These are phyloP conservation scores for Tachina grossa DNA, from an alignment of 2,888 invertebrate species.

Conservation along the genomic window DNA sequence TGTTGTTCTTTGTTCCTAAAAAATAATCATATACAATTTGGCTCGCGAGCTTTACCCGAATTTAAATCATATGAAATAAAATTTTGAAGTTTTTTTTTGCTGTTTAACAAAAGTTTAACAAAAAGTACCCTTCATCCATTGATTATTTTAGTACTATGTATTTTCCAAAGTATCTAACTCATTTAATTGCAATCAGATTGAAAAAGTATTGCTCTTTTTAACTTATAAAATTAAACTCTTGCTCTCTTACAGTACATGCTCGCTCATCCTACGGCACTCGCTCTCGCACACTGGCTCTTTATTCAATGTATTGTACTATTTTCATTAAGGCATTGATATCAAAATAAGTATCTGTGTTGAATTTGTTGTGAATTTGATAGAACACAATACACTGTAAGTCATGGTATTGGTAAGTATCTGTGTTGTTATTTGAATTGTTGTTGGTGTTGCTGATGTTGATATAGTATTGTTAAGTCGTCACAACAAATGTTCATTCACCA, in stretches of 20 bases:
- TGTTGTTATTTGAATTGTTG: slow-evolving; percentile 60
- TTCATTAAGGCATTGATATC: slow-evolving; percentile 25
- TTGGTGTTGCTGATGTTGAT: slow-evolving; percentile 53
- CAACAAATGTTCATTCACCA: slow-evolving; percentile 70
- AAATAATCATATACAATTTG: no score
- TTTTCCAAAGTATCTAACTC: background rate
- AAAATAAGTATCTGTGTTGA: slow-evolving; percentile 49
- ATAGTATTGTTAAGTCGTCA: slow-evolving; percentile 66
- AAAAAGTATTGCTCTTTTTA: slow-evolving; percentile 4
- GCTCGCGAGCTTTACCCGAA: no score
- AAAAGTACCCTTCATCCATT: slow-evolving; percentile 5
- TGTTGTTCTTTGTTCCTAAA: no score
- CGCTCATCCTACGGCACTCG: background rate
- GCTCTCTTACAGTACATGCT: slow-evolving; percentile 21
- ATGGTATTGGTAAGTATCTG: slow-evolving; percentile 54
- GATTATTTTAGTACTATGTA: background rate
- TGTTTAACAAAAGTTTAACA: background rate
- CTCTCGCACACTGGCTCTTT: slow-evolving; percentile 13
- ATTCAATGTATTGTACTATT: background rate
- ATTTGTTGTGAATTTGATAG: slow-evolving; percentile 27
- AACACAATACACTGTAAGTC: slow-evolving; percentile 12
- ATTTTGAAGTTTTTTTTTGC: no score
- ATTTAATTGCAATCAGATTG: background rate
- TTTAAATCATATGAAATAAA: no score
- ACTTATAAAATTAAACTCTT: slow-evolving; percentile 3